Conservation (phyloP, 2,113 vertebrate species). For the Capreolus pygargus region DNA sequence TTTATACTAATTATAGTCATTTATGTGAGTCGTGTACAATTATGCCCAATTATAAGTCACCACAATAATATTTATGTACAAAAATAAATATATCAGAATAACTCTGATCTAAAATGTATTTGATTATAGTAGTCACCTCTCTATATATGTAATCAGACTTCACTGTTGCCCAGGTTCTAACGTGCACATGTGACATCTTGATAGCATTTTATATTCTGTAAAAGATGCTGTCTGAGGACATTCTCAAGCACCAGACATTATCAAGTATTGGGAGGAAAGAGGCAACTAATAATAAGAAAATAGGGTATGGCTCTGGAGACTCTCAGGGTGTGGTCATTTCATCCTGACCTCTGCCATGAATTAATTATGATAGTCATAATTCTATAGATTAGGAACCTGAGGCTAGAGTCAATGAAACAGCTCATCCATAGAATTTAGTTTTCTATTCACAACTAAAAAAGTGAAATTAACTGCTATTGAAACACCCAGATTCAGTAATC, state of each 20-base stretch:
- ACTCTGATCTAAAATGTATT: slow-evolving; percentile 33
- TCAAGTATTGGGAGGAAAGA: background rate
- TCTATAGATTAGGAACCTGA: background rate
- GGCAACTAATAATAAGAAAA: background rate
- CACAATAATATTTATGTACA: slow-evolving; percentile 12
- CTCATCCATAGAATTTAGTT: background rate
- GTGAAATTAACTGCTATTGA: background rate
- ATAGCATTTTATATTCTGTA: background rate
- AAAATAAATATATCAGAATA: slow-evolving; percentile 33
- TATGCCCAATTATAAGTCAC: slow-evolving; percentile 25
- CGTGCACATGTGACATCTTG: background rate
- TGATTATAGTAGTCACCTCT: background rate
- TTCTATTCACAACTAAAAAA: slow-evolving; percentile 5
- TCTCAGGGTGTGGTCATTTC: background rate
- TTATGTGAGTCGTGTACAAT: background rate
- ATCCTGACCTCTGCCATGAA: background rate
- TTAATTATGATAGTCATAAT: background rate
- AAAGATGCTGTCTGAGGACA: background rate
- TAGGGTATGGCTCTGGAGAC: background rate
- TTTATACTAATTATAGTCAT: slow-evolving; percentile 19
- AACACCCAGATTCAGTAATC: background rate
- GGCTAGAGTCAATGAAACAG: background rate
- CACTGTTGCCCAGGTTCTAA: background rate
- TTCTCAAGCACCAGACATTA: background rate
- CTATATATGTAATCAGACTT: background rate